Base-by-base conservation (phyloP, 2,888 invertebrate genomes). In the Pteria penguin region DNA sequence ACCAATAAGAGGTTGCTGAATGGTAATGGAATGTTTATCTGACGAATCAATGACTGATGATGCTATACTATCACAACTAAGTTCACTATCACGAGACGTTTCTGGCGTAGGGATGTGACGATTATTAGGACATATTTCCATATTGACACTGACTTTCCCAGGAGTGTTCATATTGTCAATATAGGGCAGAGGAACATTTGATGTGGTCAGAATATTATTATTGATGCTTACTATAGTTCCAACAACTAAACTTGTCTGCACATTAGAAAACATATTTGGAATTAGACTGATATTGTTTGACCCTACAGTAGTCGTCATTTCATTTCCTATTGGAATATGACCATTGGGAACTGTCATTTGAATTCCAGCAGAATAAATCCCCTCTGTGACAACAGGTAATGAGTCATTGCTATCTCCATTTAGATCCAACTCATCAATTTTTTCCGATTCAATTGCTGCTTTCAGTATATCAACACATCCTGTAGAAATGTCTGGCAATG, bases 1-100 rank as follows among this genome's bases (percentile, higher is more conserved):
- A 76, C 67, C 63, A 62, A 57, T 67, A 45, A 72, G 61, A 32
- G 68, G 55, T 62, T 69, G 54, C 54, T 74, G 55, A 55, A 69
- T 68, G 36, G 67, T 67, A 29, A 78, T 83, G 86, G 87, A 87
- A 87, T 87, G 87, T 80, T 86, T 87, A 66, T 86, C 86, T 31
- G 81, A 78, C 36, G 82, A 84, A 70, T 81, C 84, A 22, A 81
- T 82, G 22, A 82, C 80, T 52, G 87, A 83, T 55, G 87, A 86
- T 55, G 84, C 82, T 55, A 85, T 83, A 75, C 87, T 88, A 80
- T 89, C 87, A 80, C 83, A 87, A 78, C 88, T 87, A 22, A 86
- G 70, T 58, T 88, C 88, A 72, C 85, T 81, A 66, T 88, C 88
- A 61, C 84, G 77, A 22, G 86, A 83, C 62, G 82, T 75, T 71